Base-by-base conservation (phyloP, 2,888 invertebrate genomes). In the Aphrophora alni region DNA sequence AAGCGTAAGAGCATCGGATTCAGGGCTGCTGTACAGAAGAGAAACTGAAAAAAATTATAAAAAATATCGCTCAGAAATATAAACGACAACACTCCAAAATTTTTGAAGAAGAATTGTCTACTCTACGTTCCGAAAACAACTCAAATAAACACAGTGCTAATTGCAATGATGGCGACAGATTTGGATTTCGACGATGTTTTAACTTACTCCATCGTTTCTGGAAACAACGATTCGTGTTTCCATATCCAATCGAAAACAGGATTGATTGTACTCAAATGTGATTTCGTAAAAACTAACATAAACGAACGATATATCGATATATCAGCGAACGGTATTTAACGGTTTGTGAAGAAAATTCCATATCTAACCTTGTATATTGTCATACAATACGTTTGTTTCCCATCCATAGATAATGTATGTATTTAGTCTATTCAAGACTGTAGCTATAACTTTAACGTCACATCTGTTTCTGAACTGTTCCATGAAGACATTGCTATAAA, bases 281-380 rank as follows among this genome's bases (percentile, higher is more conserved):
- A 97, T 87, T 89, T 97, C 75, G 89, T 90, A 77, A 94, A 95
- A 86, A 90, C 38, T 14, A 59, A 68, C 2, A 68, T n/a, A 33
- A 90, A 91, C 68, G 93, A 93, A 80, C 90, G 95, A 10, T 91
- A 92, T 76, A 88, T 98, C 3, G 95, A 95, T 87, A 93, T 98
- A n/a, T 95, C 97, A 0, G 97, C 98, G 0, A 96, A 96, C 0
- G 98, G n/a, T n/a, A n/a, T n/a, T n/a, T n/a, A n/a, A n/a, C n/a
- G n/a, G n/a, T n/a, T n/a, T n/a, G n/a, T n/a, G n/a, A n/a, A n/a
- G n/a, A n/a, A n/a, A n/a, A n/a, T n/a, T n/a, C n/a, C n/a, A n/a
- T n/a, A n/a, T n/a, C n/a, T n/a, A n/a, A n/a, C n/a, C n/a, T n/a
- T n/a, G n/a, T n/a, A n/a, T n/a, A n/a, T n/a, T n/a, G n/a, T n/a